Percentiles rank a stretch among this genome's conserved stretches.
These are phyloP conservation scores for Oncorhynchus nerka DNA, from an alignment of 2,113 vertebrate species.

Conservation along the genomic window DNA sequence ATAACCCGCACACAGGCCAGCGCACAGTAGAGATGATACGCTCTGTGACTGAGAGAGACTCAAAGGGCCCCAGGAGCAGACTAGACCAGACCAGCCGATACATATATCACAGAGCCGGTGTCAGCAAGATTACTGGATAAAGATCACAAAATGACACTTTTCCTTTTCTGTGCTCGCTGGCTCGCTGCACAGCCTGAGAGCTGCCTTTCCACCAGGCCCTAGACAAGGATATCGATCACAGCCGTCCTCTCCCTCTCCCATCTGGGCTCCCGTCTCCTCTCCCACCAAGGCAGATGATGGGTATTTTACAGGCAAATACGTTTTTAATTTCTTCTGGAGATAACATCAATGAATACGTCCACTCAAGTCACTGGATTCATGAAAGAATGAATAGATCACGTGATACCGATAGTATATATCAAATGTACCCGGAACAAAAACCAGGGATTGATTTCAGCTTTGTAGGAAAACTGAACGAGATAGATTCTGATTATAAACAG, in stretches of 20 bases:
- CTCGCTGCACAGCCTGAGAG: constrained; percentile 86
- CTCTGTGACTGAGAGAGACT: constrained; percentile 33
- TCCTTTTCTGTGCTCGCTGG: constrained; percentile 85
- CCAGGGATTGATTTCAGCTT: too few species aligned
- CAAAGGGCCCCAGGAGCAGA: constrained; percentile 77
- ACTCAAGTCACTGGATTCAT: too few species aligned
- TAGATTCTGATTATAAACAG: too few species aligned
- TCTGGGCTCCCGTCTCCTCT: not conserved
- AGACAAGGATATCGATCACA: constrained; percentile 80
- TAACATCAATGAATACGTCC: too few species aligned
- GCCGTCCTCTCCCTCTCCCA: not conserved
- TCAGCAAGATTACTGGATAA: constrained; percentile 96
- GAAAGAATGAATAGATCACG: too few species aligned
- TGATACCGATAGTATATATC: too few species aligned
- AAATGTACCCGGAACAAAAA: too few species aligned
- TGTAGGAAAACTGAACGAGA: too few species aligned
- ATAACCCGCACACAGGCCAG: constrained; percentile 8
- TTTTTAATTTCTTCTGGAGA: too few species aligned
- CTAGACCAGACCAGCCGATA: constrained; percentile 52
- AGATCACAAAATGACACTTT: constrained; percentile 98
- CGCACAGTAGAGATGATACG: constrained; percentile 46
- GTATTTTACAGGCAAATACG: not conserved
- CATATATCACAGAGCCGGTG: constrained; percentile 88
- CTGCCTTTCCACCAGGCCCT: constrained; percentile 80
- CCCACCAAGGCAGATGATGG: not conserved